A percentile compares a stretch with the other conserved stretches of the same genome.
Conservation (phyloP, 2,888 invertebrate genomes). For the Idaea straminata region DNA sequence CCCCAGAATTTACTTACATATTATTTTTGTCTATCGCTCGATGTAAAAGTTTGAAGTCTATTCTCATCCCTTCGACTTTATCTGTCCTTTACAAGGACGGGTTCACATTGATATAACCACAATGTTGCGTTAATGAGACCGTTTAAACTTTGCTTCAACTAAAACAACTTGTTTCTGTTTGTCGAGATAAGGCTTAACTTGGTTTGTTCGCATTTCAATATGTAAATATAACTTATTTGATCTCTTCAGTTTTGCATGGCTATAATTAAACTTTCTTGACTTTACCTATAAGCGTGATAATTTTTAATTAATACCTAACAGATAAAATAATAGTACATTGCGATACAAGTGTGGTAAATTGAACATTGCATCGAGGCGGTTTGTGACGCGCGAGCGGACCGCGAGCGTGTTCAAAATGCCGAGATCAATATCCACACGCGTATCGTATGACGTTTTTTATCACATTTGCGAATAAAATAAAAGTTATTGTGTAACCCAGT, state of each 20-base stretch:
- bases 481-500: too few relatives aligned
- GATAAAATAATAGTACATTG: too few relatives aligned
- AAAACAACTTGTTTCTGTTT: constrained; percentile 22
- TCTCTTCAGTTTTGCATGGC: constrained; percentile 5
- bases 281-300: not conserved
- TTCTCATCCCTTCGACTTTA: constrained; percentile 10
- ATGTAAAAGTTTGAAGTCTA: not conserved
- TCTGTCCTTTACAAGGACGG: constrained; percentile 25
- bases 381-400: too few relatives aligned
- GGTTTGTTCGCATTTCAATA: constrained; percentile 4
- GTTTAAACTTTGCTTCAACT: constrained; percentile 25
- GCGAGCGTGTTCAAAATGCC: too few relatives aligned
- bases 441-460: too few relatives aligned
- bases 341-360: too few relatives aligned
- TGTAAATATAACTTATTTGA: constrained; percentile 7
- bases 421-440: too few relatives aligned
- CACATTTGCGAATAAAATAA: too few relatives aligned
- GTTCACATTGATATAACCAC: constrained; percentile 22
- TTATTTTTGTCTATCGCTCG: not conserved
- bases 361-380: too few relatives aligned
- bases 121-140: constrained; percentile 27
- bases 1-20: too few relatives aligned
- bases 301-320: not conserved
- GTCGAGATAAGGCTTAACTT: constrained; percentile 19
- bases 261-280: not conserved